Evolutionary conservation across 2,888 invertebrate genomes (phyloP).

Genomic region (Camponotus fellah): DNA sequence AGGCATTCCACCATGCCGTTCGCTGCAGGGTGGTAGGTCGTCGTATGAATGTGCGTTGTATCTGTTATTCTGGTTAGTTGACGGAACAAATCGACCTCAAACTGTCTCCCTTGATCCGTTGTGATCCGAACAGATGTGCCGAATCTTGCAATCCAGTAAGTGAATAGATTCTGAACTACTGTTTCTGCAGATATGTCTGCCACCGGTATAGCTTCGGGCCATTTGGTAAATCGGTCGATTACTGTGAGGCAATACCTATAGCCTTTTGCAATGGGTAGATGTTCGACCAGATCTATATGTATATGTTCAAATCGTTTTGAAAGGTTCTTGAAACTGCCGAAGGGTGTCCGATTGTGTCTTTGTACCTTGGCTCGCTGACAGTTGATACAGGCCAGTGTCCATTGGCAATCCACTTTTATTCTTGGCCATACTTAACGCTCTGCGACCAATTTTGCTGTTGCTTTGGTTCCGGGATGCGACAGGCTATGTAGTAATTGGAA

Average conservation of each 20-base stretch:
- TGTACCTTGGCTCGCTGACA: slow-evolving; percentile 82
- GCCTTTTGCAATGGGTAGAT: slow-evolving; percentile 24
- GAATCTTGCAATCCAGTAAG: no score
- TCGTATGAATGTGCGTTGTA: slow-evolving; percentile 31
- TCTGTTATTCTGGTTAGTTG: slow-evolving; percentile 17
- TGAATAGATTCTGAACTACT: slow-evolving; percentile 52
- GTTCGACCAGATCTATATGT: slow-evolving; percentile 80
- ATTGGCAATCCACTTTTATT: slow-evolving; percentile 66
- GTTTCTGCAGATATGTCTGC: slow-evolving; percentile 54
- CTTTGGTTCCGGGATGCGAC: no score
- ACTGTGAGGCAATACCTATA: slow-evolving; percentile 79
- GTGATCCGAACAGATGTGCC: slow-evolving; percentile 59
- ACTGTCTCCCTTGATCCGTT: slow-evolving; percentile 70
- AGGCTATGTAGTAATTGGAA: no score
- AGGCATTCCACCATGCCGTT: slow-evolving; percentile 66
- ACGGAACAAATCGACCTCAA: slow-evolving; percentile 68
- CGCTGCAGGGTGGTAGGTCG: slow-evolving; percentile 56
- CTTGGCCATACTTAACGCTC: slow-evolving; percentile 76
- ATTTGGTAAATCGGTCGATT: slow-evolving; percentile 75
- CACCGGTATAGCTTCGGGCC: slow-evolving; percentile 65
- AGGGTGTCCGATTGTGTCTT: slow-evolving; percentile 77
- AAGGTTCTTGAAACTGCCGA: slow-evolving; percentile 70
- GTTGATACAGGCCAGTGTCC: slow-evolving; percentile 71
- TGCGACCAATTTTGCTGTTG: no score
- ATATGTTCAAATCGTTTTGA: slow-evolving; percentile 77